Percentiles rank a stretch among this genome's conserved stretches.
Evolutionary conservation across 2,113 vertebrate species (phyloP).

Genomic region (Pelmatolapia mariae): DNA sequence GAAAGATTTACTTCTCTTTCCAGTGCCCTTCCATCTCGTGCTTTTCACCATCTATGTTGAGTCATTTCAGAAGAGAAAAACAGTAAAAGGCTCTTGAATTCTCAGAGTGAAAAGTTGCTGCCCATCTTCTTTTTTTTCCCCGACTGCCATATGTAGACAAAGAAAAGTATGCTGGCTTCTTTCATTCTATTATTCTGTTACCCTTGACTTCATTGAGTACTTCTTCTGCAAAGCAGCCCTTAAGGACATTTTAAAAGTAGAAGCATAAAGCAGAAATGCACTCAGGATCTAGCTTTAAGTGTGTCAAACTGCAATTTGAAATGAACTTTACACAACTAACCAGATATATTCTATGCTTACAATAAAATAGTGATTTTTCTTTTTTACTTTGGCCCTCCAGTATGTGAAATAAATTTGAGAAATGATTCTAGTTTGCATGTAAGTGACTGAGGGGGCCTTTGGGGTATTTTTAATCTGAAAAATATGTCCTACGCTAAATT

Average conservation of each 20-base stretch:
- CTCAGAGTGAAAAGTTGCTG: background rate
- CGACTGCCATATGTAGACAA: background rate
- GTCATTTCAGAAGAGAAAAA: background rate
- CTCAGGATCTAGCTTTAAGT: background rate
- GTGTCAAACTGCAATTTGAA: background rate
- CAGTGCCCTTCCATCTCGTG: background rate
- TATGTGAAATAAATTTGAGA: background rate
- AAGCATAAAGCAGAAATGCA: background rate
- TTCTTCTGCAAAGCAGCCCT: background rate
- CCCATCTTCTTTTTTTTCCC: fast-evolving
- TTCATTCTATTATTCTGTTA: background rate
- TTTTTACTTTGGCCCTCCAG: background rate
- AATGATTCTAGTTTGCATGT: background rate
- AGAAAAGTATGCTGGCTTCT: background rate
- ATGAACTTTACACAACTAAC: background rate
- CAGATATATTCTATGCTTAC: background rate
- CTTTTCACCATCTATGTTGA: background rate
- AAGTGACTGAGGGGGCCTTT: background rate
- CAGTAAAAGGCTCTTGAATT: background rate
- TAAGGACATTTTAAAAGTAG: background rate
- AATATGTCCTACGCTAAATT: background rate
- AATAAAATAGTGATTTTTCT: background rate
- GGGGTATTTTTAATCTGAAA: background rate
- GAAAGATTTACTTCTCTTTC: background rate
- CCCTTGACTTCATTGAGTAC: background rate